Evolutionary conservation across 2,113 vertebrate genomes (phyloP).

Genomic region (Dasyurus viverrinus): DNA sequence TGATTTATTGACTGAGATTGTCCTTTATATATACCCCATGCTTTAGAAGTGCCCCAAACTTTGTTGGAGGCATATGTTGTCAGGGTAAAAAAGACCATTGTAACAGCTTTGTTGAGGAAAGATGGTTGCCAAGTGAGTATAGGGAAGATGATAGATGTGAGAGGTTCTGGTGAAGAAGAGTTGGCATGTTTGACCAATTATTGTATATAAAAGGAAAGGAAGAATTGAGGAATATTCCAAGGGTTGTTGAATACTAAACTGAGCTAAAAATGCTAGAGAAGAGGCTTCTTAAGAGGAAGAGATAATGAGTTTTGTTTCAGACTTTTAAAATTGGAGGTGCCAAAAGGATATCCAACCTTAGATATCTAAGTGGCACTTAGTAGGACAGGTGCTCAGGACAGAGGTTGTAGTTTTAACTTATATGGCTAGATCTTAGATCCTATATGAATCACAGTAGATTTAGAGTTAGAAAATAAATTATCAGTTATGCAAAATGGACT

Average conservation of each 20-base stretch:
- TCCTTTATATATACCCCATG: too few species aligned
- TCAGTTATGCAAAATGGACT: not conserved
- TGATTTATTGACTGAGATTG: not conserved
- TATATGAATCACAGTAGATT: not conserved
- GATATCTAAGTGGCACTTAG: not conserved
- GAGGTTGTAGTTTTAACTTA: not conserved
- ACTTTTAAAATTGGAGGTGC: not conserved
- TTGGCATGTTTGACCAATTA: not conserved
- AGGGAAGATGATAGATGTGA: not conserved
- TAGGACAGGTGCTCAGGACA: not conserved
- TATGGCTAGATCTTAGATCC: not conserved
- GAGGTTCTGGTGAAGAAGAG: not conserved
- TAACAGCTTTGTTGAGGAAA: not conserved
- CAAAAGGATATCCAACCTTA: not conserved
- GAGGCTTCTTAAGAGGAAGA: not conserved
- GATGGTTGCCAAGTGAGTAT: not conserved
- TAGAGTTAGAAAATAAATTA: not conserved
- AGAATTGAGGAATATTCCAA: not conserved
- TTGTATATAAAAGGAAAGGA: not conserved
- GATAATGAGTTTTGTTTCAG: not conserved
- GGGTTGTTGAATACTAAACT: not conserved
- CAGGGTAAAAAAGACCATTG: not conserved
- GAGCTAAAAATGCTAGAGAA: not conserved
- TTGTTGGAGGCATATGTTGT: not conserved
- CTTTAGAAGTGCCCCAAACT: not conserved